Conservation (phyloP, 2,113 vertebrate genomes). For the Hemiscyllium ocellatum region DNA sequence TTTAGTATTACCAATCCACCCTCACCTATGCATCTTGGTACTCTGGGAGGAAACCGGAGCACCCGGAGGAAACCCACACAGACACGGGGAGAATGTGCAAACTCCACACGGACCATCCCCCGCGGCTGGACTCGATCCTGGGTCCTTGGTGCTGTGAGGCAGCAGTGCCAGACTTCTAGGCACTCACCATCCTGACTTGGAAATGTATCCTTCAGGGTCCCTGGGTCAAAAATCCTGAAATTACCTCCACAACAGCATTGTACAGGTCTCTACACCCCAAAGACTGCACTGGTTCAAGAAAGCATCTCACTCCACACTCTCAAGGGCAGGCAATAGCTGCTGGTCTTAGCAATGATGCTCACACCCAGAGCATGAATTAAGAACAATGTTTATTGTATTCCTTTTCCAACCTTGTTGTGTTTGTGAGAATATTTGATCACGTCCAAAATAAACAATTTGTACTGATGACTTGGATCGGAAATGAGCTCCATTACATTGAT, state of each 20-base stretch:
- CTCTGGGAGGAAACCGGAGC: too few relatives aligned
- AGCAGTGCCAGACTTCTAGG: too few relatives aligned
- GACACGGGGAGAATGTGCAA: too few relatives aligned
- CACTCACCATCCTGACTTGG: too few relatives aligned
- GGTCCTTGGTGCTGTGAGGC: too few relatives aligned
- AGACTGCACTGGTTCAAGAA: neutral
- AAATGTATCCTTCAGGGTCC: neutral
- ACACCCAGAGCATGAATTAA: neutral
- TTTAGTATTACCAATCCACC: too few relatives aligned
- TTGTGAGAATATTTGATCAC: neutral
- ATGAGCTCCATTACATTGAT: neutral
- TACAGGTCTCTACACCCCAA: neutral
- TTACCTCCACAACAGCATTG: neutral
- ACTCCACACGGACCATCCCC: too few relatives aligned
- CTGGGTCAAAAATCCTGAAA: neutral
- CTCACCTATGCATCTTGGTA: too few relatives aligned
- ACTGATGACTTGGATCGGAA: neutral
- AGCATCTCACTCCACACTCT: neutral
- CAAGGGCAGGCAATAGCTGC: neutral
- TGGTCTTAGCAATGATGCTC: neutral
- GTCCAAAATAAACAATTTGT: neutral
- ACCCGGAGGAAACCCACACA: too few relatives aligned
- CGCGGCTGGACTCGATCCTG: too few relatives aligned
- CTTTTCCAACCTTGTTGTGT: neutral
- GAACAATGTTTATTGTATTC: neutral